Conservation (phyloP, 2,888 invertebrate genomes). For the Parnassius orleans region DNA sequence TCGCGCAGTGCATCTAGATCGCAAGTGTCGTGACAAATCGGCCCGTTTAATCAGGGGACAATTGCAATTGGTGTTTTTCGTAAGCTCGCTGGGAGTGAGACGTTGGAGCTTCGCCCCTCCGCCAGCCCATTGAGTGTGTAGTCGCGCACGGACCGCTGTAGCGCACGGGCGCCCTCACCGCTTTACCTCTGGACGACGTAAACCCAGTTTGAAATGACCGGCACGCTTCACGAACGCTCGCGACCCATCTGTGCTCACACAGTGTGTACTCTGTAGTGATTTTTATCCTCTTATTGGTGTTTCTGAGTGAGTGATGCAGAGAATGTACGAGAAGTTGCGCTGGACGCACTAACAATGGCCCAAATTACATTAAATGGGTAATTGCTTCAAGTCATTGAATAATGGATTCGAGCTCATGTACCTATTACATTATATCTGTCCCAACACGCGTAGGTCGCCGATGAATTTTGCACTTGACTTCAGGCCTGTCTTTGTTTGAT, state of each 20-base stretch:
- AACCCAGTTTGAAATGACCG: constrained; percentile 62
- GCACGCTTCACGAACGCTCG: constrained; percentile 56
- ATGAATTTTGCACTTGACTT: constrained; percentile 72
- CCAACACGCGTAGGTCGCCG: constrained; percentile 62
- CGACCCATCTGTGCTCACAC: constrained; percentile 53
- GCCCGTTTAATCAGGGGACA: constrained; percentile 59
- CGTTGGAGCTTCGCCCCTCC: constrained; percentile 76
- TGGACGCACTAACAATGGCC: constrained; percentile 72
- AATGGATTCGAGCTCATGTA: constrained; percentile 73
- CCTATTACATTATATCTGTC: constrained; percentile 66
- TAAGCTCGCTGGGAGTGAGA: constrained; percentile 75
- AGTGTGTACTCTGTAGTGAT: constrained; percentile 69
- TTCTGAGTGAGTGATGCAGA: constrained; percentile 73
- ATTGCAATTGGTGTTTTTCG: constrained; percentile 72
- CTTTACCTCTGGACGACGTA: constrained; percentile 52
- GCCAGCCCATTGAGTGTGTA: constrained; percentile 72
- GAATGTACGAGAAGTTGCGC: constrained; percentile 65
- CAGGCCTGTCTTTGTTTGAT: constrained; percentile 61
- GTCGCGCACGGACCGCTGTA: constrained; percentile 75
- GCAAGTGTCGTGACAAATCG: constrained; percentile 45
- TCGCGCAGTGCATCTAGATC: constrained; percentile 38
- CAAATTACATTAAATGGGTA: constrained; percentile 80
- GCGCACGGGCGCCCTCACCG: constrained; percentile 71
- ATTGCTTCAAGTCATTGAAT: constrained; percentile 80
- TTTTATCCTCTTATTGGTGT: constrained; percentile 62